Conservation (phyloP, 2,797 vertebrate genomes). For the Octomys mimax region DNA sequence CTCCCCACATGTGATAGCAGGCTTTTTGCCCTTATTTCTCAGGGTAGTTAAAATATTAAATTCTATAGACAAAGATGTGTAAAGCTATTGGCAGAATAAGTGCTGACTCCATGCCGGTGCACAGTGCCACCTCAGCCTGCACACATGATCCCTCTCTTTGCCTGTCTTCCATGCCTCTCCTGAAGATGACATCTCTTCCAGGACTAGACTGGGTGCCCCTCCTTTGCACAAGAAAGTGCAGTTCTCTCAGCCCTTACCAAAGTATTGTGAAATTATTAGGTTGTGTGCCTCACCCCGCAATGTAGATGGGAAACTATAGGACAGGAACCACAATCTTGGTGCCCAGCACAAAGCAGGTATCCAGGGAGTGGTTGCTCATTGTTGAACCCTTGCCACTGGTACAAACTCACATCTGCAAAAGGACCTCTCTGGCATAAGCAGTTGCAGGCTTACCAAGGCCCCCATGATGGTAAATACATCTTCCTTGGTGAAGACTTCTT, state of each 20-base stretch:
- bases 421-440: accelerated
- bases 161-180: background rate
- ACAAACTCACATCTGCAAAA: background rate
- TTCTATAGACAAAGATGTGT: background rate
- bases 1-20: background rate
- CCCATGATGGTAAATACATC: conserved; percentile 64
- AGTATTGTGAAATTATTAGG: background rate
- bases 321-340: background rate
- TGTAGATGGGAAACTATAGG: background rate
- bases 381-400: background rate
- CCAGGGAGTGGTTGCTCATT: background rate
- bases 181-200: background rate
- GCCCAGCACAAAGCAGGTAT: background rate
- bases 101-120: background rate
- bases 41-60: background rate
- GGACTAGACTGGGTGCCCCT: background rate
- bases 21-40: background rate
- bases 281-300: background rate
- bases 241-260: background rate
- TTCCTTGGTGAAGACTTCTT: background rate
- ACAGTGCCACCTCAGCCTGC: background rate
- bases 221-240: background rate
- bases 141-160: background rate
- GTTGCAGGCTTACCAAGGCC: conserved; percentile 64
- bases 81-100: too few relatives aligned